Evolutionary conservation across 2,888 invertebrate genomes (phyloP).

Genomic region (Gandaritis pyraliata): DNA sequence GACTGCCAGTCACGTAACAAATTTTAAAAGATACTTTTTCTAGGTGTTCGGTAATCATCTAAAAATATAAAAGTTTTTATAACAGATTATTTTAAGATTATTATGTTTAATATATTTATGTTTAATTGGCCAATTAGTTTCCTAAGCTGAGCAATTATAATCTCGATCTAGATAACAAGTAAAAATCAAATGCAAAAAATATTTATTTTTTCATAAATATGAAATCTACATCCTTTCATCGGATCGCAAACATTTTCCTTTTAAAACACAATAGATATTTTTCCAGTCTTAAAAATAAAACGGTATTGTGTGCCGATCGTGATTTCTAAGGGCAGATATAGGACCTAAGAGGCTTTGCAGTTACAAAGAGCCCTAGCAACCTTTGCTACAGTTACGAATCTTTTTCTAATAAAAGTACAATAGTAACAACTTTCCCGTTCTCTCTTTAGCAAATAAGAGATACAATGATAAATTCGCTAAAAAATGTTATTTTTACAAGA

Average conservation of each 20-base stretch:
- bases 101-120: too few relatives aligned
- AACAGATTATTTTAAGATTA: background rate
- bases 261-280: conserved; percentile 34
- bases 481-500: conserved; percentile 6
- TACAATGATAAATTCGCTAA: conserved; percentile 26
- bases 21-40: too few relatives aligned
- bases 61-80: background rate
- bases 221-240: conserved; percentile 32
- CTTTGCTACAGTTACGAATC: conserved; percentile 34
- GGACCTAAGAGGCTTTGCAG: conserved; percentile 42
- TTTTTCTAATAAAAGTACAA: conserved; percentile 31
- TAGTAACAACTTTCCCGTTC: conserved; percentile 18
- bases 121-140: background rate
- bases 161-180: background rate
- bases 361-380: conserved; percentile 42
- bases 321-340: conserved; percentile 37
- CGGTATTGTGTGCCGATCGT: conserved; percentile 37
- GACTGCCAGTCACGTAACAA: too few relatives aligned
- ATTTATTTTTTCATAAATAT: conserved; percentile 29
- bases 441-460: conserved; percentile 34
- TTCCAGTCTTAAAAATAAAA: conserved; percentile 34
- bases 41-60: too few relatives aligned
- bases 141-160: background rate
- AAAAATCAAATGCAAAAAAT: conserved; percentile 21
- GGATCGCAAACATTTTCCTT: conserved; percentile 31